Base-by-base conservation (phyloP, 2,797 vertebrate genomes). In the Siniperca undulata region DNA sequence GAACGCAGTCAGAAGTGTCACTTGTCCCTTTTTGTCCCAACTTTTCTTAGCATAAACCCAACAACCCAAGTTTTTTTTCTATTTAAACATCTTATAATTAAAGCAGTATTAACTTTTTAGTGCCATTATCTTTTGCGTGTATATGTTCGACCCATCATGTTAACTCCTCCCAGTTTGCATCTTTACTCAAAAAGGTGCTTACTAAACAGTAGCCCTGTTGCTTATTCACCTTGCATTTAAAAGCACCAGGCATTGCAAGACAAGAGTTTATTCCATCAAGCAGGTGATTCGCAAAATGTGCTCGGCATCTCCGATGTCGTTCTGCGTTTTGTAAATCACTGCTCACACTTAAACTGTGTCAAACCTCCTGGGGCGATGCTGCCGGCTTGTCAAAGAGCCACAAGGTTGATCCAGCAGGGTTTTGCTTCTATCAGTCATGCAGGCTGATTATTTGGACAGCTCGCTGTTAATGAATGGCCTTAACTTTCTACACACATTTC, bases 361-460 rank as follows among this genome's bases (percentile, higher is more conserved):
- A 78, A 85, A 86, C 58, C 81, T 83, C 88, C 86, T 9, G 70
- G 48, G 81, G 87, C 70, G 58, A 76, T 27, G 91, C 88, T 80
- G 81, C 36, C 46, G 50, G 91, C 79, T 52, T 86, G 88, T 88
- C 78, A 89, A 78, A 78, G 82, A 88, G 78, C 81, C 82, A 73
- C 17, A 0, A 58, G 84, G 85, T 78, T 85, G 81, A 90, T 69
- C 50, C 20, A 11, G 58, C 4, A 36, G 83, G 75, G 52, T 68
- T 90, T 60, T 67, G 58, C 66, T 70, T 59, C 89, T 74, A 89
- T 88, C 91, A 84, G 82, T 90, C 87, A 81, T 56, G 76, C 42
- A 14, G 56, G 66, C 72, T 76, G 86, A 90, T 90, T 85, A 75
- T 89, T 87, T 88, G 70, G 85, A 86, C 80, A 77, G 78, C 69